Conservation (phyloP, 1,140 invertebrate genomes). For the Drosophila burlai region DNA sequence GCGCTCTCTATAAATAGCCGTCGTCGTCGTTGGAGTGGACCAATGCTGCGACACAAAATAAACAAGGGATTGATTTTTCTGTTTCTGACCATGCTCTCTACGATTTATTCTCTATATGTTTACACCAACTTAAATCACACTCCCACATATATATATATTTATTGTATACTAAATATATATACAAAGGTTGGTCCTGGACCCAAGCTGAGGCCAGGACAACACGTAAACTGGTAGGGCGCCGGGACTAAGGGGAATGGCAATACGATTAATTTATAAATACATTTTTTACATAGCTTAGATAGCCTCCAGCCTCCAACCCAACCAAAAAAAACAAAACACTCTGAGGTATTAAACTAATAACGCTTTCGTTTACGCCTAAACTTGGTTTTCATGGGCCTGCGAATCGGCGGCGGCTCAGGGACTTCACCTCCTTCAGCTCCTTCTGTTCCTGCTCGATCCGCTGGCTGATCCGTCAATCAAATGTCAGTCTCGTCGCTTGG, state of each 20-base stretch:
- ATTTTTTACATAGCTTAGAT: constrained; percentile 60
- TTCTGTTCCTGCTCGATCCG: constrained; percentile 2
- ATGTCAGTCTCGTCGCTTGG: constrained; percentile 78
- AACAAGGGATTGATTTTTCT: constrained; percentile 24
- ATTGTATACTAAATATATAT: constrained; percentile 29
- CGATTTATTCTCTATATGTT: constrained; percentile 51
- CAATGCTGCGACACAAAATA: constrained; percentile 34
- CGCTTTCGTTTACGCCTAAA: constrained; percentile 58
- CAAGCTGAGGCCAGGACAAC: constrained; percentile 9
- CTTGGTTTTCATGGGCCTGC: constrained; percentile 61
- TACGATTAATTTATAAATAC: constrained; percentile 65
- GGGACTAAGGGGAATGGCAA: constrained; percentile 11
- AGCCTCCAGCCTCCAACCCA: constrained; percentile 67
- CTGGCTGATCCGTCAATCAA: constrained; percentile 62
- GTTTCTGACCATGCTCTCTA: constrained; percentile 23
- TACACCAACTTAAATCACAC: constrained; percentile 44
- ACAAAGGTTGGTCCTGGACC: constrained; percentile 32
- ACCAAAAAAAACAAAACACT: constrained; percentile 29
- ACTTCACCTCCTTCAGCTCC: not conserved
- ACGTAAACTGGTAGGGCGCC: constrained; percentile 19
- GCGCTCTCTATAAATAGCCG: constrained; percentile 68
- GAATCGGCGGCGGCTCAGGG: constrained; percentile 28
- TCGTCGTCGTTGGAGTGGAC: constrained; percentile 38
- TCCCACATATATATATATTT: constrained; percentile 17
- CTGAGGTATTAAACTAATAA: constrained; percentile 66